Conservation (phyloP, 2,888 invertebrate genomes). For the Hirtodrosophila cameraria region DNA sequence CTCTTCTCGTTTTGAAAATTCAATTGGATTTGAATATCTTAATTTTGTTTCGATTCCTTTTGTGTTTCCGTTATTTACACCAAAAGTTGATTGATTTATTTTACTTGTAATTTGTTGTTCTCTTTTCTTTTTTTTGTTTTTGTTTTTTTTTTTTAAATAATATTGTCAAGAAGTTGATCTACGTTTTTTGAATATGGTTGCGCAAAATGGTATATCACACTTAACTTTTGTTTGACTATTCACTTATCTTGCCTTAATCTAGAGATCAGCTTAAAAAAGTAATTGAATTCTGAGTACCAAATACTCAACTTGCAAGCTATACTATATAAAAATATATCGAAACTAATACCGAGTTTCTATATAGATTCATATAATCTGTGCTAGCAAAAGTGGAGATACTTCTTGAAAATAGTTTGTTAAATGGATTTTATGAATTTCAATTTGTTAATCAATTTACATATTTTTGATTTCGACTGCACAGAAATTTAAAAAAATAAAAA, state of each 20-base stretch:
- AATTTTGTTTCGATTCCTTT: slow-evolving; percentile 9
- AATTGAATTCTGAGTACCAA: not conserved
- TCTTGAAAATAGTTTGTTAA: slow-evolving; percentile 82
- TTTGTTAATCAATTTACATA: slow-evolving; percentile 23
- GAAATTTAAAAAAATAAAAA: slow-evolving; percentile 23
- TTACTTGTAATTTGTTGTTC: slow-evolving; percentile 19
- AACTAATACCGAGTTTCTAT: slow-evolving; percentile 1
- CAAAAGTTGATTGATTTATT: slow-evolving; percentile 4
- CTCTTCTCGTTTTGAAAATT: not conserved
- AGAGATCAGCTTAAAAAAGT: slow-evolving; percentile 6
- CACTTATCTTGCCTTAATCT: slow-evolving; percentile 18
- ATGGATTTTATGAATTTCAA: slow-evolving; percentile 4
- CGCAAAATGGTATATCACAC: slow-evolving; percentile 84
- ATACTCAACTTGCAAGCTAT: slow-evolving; percentile 6
- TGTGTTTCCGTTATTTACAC: slow-evolving; percentile 10
- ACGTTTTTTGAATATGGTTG: slow-evolving; percentile 96
- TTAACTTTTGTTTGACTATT: slow-evolving; percentile 51
- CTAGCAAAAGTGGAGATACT: slow-evolving; percentile 81
- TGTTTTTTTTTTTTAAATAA: slow-evolving; percentile 42
- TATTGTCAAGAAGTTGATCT: slow-evolving; percentile 95
- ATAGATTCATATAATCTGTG: too few species aligned
- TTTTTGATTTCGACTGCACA: slow-evolving; percentile 29
- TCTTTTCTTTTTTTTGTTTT: slow-evolving; percentile 42
- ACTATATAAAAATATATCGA: slow-evolving; percentile 35
- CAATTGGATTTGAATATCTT: slow-evolving; percentile 8